A percentile compares a stretch with the other conserved stretches of the same genome.
Conservation (phyloP, 2,113 vertebrate genomes). For the Mesoclemmys tuberculata region DNA sequence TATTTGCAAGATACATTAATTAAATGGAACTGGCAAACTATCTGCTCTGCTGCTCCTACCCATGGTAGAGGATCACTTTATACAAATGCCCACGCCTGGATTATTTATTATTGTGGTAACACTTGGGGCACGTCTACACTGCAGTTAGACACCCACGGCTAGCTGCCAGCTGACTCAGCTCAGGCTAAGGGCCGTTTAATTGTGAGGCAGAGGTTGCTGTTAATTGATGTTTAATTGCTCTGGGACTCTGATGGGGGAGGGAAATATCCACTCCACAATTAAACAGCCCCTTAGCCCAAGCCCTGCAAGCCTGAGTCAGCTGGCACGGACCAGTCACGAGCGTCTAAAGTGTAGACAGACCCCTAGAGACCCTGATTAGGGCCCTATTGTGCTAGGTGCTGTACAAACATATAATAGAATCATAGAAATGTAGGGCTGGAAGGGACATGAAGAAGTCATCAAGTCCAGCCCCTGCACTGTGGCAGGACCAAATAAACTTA, state of each 20-base stretch:
- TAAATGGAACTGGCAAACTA: background rate
- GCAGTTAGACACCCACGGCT: no score
- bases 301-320: background rate
- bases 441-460: background rate
- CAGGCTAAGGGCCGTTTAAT: no score
- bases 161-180: no score
- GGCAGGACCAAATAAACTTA: background rate
- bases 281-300: background rate
- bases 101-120: background rate
- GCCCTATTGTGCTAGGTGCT: background rate
- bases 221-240: no score
- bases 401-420: background rate
- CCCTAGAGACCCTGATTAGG: background rate
- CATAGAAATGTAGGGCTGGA: background rate
- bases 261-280: background rate
- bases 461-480: background rate
- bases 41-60: background rate
- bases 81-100: background rate
- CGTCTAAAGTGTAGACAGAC: background rate
- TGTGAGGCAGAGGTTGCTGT: no score
- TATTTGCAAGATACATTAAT: background rate
- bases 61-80: background rate
- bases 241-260: no score
- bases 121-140: background rate
- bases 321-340: no score